Conservation (phyloP, 2,797 vertebrate genomes). For the Chrosomus eos region DNA sequence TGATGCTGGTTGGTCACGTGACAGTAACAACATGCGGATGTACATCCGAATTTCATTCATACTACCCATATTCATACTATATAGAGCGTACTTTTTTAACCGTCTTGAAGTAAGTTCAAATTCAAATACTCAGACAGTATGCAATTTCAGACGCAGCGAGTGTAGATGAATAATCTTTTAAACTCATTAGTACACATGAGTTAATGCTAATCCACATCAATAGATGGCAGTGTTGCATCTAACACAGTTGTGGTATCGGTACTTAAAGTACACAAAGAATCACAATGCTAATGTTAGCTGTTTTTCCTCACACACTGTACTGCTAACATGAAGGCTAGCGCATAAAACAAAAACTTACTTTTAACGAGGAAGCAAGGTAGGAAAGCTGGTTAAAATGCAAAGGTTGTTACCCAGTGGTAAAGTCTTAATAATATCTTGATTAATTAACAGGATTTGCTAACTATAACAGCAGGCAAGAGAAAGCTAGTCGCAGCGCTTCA, state of each 20-base stretch:
- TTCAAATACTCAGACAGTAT: neutral
- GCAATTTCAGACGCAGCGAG: neutral
- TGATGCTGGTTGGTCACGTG: neutral
- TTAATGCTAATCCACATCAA: neutral
- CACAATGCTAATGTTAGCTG: neutral
- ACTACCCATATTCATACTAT: no score
- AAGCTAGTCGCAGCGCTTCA: neutral
- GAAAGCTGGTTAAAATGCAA: neutral
- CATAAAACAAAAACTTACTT: neutral
- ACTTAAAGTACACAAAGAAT: neutral
- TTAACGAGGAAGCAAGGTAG: neutral
- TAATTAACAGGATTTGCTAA: neutral
- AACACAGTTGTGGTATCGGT: neutral
- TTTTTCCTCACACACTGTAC: neutral
- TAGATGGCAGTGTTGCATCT: neutral
- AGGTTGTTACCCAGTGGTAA: neutral
- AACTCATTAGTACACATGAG: neutral
- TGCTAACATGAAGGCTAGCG: neutral
- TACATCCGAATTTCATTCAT: neutral
- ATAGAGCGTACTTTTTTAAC: no score
- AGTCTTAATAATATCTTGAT: no score
- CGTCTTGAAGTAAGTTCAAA: neutral
- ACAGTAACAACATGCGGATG: neutral
- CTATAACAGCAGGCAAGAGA: neutral
- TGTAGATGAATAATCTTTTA: neutral